Base-by-base conservation (phyloP, 23 tunicate species). In the Diplosoma virens region DNA sequence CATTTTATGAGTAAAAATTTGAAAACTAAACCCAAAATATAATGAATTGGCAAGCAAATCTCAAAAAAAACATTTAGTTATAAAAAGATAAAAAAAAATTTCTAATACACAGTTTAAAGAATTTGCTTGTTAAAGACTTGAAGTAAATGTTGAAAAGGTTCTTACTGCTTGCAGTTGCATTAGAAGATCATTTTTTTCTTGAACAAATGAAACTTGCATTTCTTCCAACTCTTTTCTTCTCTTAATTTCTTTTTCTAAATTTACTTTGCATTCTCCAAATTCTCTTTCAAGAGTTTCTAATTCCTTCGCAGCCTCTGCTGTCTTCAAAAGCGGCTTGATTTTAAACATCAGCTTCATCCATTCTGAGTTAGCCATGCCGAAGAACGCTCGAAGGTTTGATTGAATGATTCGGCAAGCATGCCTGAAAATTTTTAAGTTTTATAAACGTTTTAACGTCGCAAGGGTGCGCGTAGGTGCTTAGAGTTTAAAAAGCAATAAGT, bases 331-430 rank as follows among this genome's bases (percentile, higher is more conserved):
- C 21, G 99, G 99, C 71, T 95, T 95, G 83, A 93, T 84, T 79
- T 87, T 93, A 79, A 79, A 83, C 86, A 83, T 79, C 29, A 93
- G 92, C 56, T 93, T 93, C 98, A 79, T 79, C 98, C 98, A 93
- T 58, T 93, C 90, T 63, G 95, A 93, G 53, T 87, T 88, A 36
- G 90, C 90, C 79, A 93, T 79, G 16, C 82, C 81, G 78, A 93
- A 79, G 94, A 77, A 93, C 41, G 89, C 90, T 37, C 98, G 59
- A 64, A 86, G 54, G 85, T 93, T 93, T 37, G 90, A 84, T 47
- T 93, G 98, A 33, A 93, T 79, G 25, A 82, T 69, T 17, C 89
- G 86, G 48, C 84, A 88, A 36, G 95, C 98, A 85, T 69, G 94
- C 75, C 98, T 92, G 45, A 1, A 74, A 67, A 67, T 27, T 0